Percentiles rank a stretch among this genome's conserved stretches.
These are phyloP conservation scores for Taeniopygia guttata DNA, from an alignment of 2,797 vertebrate genomes.

Conservation along the genomic window DNA sequence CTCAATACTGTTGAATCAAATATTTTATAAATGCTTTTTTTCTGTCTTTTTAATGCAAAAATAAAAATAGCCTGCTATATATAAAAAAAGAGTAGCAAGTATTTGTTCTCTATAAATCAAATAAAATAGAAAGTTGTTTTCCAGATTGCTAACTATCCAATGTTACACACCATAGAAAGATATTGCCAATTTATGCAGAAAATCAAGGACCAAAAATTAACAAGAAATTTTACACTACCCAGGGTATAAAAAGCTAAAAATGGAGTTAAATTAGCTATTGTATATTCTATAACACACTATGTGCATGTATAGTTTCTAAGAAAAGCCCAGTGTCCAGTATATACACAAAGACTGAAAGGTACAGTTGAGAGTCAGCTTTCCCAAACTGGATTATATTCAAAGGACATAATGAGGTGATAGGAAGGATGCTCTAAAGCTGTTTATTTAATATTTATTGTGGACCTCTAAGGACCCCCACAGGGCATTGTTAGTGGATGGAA, in stretches of 20 bases:
- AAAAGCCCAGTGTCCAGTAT: neutral
- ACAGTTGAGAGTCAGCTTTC: neutral
- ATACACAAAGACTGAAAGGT: neutral
- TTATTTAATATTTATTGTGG: neutral
- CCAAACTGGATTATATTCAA: neutral
- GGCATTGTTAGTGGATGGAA: neutral
- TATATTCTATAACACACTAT: neutral
- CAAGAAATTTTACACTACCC: neutral
- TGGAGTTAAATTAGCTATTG: neutral
- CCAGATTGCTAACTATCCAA: neutral
- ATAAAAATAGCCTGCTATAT: neutral
- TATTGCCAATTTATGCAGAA: neutral
- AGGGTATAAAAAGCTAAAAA: neutral
- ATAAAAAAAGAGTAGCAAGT: neutral
- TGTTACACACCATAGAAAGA: neutral
- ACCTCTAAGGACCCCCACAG: neutral
- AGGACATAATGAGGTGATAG: neutral
- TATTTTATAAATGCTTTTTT: neutral
- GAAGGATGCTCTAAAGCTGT: neutral
- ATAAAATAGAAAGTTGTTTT: neutral
- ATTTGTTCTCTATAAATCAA: neutral
- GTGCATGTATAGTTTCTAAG: neutral
- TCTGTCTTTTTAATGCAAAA: neutral
- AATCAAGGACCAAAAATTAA: neutral
- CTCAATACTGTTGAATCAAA: neutral